Evolutionary conservation across 2,113 vertebrate species (phyloP), one percentile per base, ranked within the genome.

Genomic region (Apus apus): DNA sequence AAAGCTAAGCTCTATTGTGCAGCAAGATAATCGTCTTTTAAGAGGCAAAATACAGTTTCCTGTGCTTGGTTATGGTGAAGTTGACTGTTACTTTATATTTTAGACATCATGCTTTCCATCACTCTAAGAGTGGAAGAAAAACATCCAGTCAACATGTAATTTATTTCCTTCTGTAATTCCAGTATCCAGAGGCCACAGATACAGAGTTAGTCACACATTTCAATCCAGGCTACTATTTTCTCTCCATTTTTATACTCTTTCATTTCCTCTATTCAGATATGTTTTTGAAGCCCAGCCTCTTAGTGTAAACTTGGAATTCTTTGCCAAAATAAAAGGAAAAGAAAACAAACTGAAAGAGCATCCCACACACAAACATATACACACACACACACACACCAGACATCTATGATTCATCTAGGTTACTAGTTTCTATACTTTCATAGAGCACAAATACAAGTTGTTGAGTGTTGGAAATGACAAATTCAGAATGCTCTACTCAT

Each of bases 401-500:
- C 85, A 84, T 40, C 73, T 74, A 61, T 88, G 68, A 95, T 53
- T 90, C 90, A 85, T 86, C 54, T 64, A 36, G 40, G 61, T 90
- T 96, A 83, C 58, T 48, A 43, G 36, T 53, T 86, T 80, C 65
- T 84, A 10, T 57, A 40, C 51, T 84, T 86, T 11, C 53, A 64
- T 1, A 68, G 45, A 22, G 67, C 62, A 61, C 8, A 71, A 51
- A 93, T 50, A 76, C 26, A 73, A 82, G 58, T 25, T 85, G 73
- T 93, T 61, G 29, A 89, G 25, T 45, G 87, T 93, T 74, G 74
- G 22, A 87, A 93, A 65, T 85, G 78, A 94, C 81, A 95, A 91
- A 82, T 54, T 32, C 48, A 54, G 83, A 82, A 38, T 40, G 57
- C 25, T 60, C 68, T 73, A 64, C 51, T 94, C 53, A 27, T 75